These are phyloP conservation scores for Aporophyla lueneburgensis DNA, from an alignment of 2,888 invertebrate species.

Conservation along the genomic window DNA sequence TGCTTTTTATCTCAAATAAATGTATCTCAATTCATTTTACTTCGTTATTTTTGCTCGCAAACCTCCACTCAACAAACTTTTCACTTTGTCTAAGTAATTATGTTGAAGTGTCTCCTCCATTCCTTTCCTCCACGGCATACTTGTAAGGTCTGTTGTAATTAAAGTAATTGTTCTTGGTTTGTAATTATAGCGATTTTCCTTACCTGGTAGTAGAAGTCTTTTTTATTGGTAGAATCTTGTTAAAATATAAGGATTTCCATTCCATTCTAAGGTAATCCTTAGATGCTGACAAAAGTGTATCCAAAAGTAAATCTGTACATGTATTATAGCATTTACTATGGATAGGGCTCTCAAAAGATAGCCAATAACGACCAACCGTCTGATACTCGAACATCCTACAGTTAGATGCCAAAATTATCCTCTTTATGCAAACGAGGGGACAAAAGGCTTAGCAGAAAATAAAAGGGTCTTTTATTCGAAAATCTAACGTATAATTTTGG, in stretches of 20 bases:
- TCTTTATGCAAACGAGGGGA: constrained; percentile 48
- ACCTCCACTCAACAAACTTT: constrained; percentile 28
- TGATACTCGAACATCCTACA: constrained; percentile 6
- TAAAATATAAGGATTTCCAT: not conserved
- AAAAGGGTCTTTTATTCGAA: constrained; percentile 23
- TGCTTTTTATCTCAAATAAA: constrained; percentile 38
- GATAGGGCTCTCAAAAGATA: not conserved
- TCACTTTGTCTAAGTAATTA: constrained; percentile 45
- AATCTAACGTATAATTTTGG: constrained; percentile 20
- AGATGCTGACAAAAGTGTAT: not conserved
- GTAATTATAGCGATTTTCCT: constrained; percentile 15
- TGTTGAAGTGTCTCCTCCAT: constrained; percentile 31
- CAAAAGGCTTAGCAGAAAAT: constrained; percentile 29
- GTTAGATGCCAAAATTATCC: constrained; percentile 39
- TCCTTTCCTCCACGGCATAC: constrained; percentile 11
- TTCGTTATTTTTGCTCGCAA: constrained; percentile 8
- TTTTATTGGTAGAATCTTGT: constrained; percentile 6
- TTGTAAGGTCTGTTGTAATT: constrained; percentile 15
- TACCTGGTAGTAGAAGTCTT: not conserved
- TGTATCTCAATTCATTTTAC: constrained; percentile 34
- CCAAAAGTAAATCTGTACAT: not conserved
- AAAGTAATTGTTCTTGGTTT: constrained; percentile 7
- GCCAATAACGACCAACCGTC: constrained; percentile 19
- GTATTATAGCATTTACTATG: constrained; percentile 2
- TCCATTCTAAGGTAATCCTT: no score